A percentile compares a stretch with the other conserved stretches of the same genome.
These are phyloP conservation scores for Asbolus verrucosus DNA, from an alignment of 1,140 invertebrate species.

Conservation along the genomic window DNA sequence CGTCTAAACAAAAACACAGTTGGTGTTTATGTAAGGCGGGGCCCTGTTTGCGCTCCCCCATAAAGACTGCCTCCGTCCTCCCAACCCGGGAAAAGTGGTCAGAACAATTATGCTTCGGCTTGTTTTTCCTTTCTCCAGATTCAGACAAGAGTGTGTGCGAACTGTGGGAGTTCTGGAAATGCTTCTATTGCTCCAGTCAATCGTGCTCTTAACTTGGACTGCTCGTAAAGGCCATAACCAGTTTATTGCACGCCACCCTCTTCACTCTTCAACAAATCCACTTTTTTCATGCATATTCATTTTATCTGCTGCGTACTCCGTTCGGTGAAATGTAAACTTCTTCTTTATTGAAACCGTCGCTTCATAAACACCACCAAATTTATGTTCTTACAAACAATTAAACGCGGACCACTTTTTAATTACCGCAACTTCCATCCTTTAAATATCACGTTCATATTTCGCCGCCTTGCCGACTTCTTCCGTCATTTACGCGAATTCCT, in stretches of 20 bases:
- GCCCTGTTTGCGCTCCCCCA: conserved; percentile 44
- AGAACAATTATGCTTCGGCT: conserved; percentile 51
- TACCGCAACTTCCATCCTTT: not conserved
- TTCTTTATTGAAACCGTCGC: conserved; percentile 16
- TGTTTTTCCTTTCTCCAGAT: conserved; percentile 47
- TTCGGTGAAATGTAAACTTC: conserved; percentile 12
- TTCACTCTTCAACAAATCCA: conserved; percentile 30
- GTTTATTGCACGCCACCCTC: too few species aligned
- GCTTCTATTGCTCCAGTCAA: conserved; percentile 44
- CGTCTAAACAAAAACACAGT: conserved; percentile 50
- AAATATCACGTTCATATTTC: not conserved
- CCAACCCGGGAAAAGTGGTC: conserved; percentile 44
- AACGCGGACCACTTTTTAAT: not conserved
- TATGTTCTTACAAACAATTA: not conserved
- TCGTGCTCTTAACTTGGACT: conserved; percentile 43
- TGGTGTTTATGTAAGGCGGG: conserved; percentile 52
- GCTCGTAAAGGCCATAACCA: conserved; percentile 45
- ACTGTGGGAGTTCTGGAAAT: conserved; percentile 44
- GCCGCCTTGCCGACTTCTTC: too few species aligned
- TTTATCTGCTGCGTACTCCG: conserved; percentile 13
- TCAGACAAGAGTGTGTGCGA: conserved; percentile 43
- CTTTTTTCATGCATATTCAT: conserved; percentile 42
- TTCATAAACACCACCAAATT: conserved; percentile 1
- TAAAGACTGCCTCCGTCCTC: conserved; percentile 36
- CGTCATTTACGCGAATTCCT: too few species aligned